phyloP scores from a whole-genome alignment of 2,888 invertebrate genomes.

The Lymantria monacha region DNA sequence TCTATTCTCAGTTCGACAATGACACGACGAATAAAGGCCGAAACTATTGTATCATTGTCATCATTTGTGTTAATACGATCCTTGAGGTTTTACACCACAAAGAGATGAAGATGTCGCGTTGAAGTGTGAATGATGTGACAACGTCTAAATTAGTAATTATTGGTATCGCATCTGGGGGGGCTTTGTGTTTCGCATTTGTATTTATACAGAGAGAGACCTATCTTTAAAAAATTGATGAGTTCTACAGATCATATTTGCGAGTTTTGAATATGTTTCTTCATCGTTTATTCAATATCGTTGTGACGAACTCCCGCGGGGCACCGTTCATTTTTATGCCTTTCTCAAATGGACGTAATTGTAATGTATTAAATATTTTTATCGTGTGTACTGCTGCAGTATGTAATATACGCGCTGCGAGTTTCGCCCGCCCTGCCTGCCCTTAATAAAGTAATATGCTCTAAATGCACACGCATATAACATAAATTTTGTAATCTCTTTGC shows the following conservation, averaged over 20 bases:
- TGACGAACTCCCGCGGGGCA: slow-evolving; percentile 58
- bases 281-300: slow-evolving; percentile 49
- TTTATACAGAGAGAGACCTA: slow-evolving; percentile 57
- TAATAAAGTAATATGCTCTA: slow-evolving; percentile 81
- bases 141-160: slow-evolving; percentile 79
- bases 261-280: slow-evolving; percentile 22
- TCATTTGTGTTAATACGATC: slow-evolving; percentile 80
- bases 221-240: slow-evolving; percentile 54
- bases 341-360: slow-evolving; percentile 71
- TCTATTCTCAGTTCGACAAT: slow-evolving; percentile 75
- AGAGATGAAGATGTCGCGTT: slow-evolving; percentile 72
- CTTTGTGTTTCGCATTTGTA: slow-evolving; percentile 60
- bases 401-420: slow-evolving; percentile 55
- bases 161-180: slow-evolving; percentile 67
- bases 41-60: slow-evolving; percentile 73
- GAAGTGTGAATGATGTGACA: slow-evolving; percentile 74
- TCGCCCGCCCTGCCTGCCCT: slow-evolving; percentile 70
- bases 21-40: slow-evolving; percentile 63
- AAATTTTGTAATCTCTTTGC: slow-evolving; percentile 68
- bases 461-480: slow-evolving; percentile 79
- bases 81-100: slow-evolving; percentile 81
- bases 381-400: slow-evolving; percentile 52
- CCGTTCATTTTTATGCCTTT: slow-evolving; percentile 64
- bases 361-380: slow-evolving; percentile 72
- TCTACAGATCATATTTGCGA: slow-evolving; percentile 56